phyloP scores from a whole-genome alignment of 2,113 vertebrate genomes.

The Cavia porcellus region DNA sequence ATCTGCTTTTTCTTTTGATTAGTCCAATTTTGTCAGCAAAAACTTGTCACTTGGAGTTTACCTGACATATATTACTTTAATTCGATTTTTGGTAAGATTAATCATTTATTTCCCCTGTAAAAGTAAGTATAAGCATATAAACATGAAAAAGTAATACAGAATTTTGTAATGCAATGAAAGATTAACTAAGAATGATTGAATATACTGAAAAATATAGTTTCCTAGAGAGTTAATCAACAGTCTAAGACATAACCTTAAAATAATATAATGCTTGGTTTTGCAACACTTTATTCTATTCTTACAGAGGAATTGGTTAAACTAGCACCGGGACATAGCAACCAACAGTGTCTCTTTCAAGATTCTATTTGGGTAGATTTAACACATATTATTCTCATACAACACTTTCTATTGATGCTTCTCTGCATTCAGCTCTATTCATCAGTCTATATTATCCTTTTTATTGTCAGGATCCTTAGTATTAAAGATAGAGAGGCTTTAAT shows the following conservation, averaged over 20 bases:
- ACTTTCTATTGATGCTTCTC: background rate
- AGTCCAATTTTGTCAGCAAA: background rate
- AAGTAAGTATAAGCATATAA: background rate
- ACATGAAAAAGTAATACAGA: background rate
- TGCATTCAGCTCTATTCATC: background rate
- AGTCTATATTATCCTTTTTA: background rate
- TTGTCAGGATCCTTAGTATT: background rate
- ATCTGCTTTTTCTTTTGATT: background rate
- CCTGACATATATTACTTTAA: background rate
- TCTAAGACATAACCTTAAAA: background rate
- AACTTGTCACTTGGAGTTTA: background rate
- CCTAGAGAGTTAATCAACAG: background rate
- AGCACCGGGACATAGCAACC: background rate
- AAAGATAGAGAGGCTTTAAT: slow-evolving; percentile 5
- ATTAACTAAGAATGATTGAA: slow-evolving; percentile 1
- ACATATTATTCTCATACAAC: background rate
- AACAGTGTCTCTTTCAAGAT: background rate
- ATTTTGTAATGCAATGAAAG: slow-evolving; percentile 24
- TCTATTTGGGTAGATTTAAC: background rate
- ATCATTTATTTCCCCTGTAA: background rate
- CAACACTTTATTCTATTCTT: background rate
- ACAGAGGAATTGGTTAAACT: background rate
- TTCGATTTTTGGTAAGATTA: background rate
- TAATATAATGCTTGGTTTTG: background rate
- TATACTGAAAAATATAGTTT: background rate